phyloP scores from a whole-genome alignment of 2,797 vertebrate species.

The Tapirus indicus region DNA sequence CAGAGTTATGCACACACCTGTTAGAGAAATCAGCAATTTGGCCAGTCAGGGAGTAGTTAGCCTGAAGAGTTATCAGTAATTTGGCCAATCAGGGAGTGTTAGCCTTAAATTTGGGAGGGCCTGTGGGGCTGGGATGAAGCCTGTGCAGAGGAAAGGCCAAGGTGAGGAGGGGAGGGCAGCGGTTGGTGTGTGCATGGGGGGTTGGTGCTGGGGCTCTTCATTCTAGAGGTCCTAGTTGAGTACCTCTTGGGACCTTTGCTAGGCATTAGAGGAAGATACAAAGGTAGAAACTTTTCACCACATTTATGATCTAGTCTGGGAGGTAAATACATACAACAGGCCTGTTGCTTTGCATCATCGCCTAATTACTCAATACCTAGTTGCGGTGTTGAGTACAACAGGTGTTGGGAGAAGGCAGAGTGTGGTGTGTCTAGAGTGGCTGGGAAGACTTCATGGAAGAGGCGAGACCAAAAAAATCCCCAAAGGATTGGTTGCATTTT shows the following conservation, averaged over 20 bases:
- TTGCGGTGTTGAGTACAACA: background rate
- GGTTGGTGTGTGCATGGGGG: background rate
- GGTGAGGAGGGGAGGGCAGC: background rate
- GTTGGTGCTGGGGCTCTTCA: background rate
- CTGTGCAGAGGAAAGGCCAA: background rate
- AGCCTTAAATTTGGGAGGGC: background rate
- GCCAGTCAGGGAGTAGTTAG: background rate
- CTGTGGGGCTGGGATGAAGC: background rate
- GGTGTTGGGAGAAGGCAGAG: background rate
- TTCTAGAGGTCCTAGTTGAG: background rate
- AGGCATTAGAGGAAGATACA: background rate
- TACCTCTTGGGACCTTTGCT: background rate
- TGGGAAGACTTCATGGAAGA: background rate
- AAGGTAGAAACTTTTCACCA: background rate
- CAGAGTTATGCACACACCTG: background rate
- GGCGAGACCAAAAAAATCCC: background rate
- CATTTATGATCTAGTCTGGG: background rate
- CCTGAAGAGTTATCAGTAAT: background rate
- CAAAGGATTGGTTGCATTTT: background rate
- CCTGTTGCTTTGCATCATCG: background rate
- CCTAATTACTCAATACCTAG: background rate
- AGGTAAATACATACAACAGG: background rate
- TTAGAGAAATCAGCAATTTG: conserved; percentile 44
- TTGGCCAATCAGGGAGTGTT: background rate
- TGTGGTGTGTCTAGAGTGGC: background rate